Conservation (phyloP, 1,140 invertebrate species). For the Orchestia grillus region DNA sequence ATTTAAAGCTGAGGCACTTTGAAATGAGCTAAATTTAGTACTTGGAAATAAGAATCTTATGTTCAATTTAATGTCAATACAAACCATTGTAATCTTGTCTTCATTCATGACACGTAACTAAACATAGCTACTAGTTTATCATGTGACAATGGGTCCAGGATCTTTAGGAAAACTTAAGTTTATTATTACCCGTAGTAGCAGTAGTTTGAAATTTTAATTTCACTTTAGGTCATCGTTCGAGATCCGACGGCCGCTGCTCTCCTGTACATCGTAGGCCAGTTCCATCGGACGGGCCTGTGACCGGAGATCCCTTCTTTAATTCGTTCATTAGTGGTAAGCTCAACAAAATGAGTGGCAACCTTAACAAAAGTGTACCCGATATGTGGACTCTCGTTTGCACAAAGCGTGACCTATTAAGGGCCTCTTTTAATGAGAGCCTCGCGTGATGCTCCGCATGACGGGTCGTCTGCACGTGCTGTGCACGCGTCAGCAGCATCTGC, state of each 20-base stretch:
- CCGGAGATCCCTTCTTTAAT: not conserved
- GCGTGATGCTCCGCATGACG: conserved; percentile 23
- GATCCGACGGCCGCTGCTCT: not conserved
- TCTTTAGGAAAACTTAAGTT: too few relatives aligned
- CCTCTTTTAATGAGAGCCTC: conserved; percentile 38
- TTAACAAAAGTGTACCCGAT: conserved; percentile 49
- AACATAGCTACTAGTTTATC: too few relatives aligned
- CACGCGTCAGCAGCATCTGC: conserved; percentile 31
- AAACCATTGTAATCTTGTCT: too few relatives aligned
- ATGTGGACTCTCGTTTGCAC: not conserved
- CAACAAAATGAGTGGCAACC: not conserved
- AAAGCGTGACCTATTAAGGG: conserved; percentile 44
- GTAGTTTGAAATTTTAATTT: not conserved
- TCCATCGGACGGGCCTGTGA: not conserved
- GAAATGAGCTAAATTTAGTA: too few relatives aligned
- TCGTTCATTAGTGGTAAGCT: not conserved
- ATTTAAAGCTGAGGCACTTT: too few relatives aligned
- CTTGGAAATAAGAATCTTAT: too few relatives aligned
- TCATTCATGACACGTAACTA: too few relatives aligned
- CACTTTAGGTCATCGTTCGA: not conserved
- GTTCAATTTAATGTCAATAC: too few relatives aligned
- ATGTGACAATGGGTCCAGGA: too few relatives aligned
- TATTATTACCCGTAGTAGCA: too few relatives aligned
- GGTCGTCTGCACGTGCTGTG: not conserved
- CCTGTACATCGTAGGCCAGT: not conserved